Evolutionary conservation across 1,140 invertebrate genomes (phyloP).

Genomic region (Listronotus bonariensis): DNA sequence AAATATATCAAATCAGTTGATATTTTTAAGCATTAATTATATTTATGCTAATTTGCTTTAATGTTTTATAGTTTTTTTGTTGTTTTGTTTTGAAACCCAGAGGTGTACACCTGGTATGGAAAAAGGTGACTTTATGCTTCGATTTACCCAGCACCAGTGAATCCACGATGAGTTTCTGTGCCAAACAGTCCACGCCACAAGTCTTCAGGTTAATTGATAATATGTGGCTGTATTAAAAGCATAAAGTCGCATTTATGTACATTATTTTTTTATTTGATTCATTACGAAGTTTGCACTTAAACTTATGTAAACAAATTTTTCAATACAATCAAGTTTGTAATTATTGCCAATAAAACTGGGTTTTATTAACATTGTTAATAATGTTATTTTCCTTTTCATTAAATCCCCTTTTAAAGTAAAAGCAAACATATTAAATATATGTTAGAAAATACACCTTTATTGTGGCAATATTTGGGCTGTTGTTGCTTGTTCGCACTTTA

Average conservation of each 20-base stretch:
- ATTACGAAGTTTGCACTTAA: neutral
- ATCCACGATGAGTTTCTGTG: neutral
- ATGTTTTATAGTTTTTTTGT: slow-evolving; percentile 4
- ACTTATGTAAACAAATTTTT: neutral
- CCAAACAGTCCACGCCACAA: neutral
- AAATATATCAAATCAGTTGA: slow-evolving; percentile 3
- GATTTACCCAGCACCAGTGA: neutral
- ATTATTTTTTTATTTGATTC: neutral
- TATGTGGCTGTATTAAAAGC: neutral
- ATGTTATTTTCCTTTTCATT: slow-evolving; percentile 3
- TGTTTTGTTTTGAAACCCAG: slow-evolving; percentile 5
- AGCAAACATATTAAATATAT: too few relatives aligned
- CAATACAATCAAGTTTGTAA: slow-evolving; percentile 15
- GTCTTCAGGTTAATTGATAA: too few relatives aligned
- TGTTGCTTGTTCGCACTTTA: too few relatives aligned
- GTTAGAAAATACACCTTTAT: too few relatives aligned
- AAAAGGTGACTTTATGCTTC: slow-evolving; percentile 9
- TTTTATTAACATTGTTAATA: slow-evolving; percentile 13
- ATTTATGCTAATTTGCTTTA: slow-evolving; percentile 14
- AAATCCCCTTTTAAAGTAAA: too few relatives aligned
- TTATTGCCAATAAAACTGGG: slow-evolving; percentile 10
- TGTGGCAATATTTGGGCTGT: too few relatives aligned
- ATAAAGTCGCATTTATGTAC: slow-evolving; percentile 4
- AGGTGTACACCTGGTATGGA: neutral
- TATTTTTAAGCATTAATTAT: slow-evolving; percentile 9